Evolutionary conservation across 2,888 invertebrate species (phyloP), one percentile per base, ranked within the genome.

Genomic region (Drosophila fungiperda): DNA sequence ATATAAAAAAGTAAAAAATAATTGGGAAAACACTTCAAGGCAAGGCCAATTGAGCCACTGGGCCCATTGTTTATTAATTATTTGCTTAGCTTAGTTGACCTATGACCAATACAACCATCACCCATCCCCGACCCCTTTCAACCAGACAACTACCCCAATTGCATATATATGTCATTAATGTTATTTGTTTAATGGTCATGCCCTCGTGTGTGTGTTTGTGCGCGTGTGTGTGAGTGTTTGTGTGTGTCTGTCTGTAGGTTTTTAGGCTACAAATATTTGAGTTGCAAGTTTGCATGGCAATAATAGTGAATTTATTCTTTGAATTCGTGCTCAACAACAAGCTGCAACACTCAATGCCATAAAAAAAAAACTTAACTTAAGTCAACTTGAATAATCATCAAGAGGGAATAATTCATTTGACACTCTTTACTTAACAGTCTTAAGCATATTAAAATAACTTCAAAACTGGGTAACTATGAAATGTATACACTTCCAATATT

Each of bases 31-130:
- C 73, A 78, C 59, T 87, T 80, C 67, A 45, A 81, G 70, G 77
- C 84, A 89, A 89, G 87, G 87, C 66, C 84, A 73, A 68, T 62
- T 70, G 58, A 42, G 58, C 60, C 72, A 71, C 55, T 53, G 53
- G 40, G 29, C 59, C 58, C 40, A 72, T 80, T 81, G 79, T 81
- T 83, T 81, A 85, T 83, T 81, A 87, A 85, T 89, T 85, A 87
- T 86, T 89, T 83, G 85, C 71, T 69, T 87, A 73, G 64, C 68
- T 45, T 15, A 20, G 62, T 62, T 76, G 45, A 61, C 58, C 64
- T 54, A 66, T 66, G 64, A 49, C 20, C 32, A 32, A 36, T 11
- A 42, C 11, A 50, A 20, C 7, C 36, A 26, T 38, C 52, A 35
- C 68, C 49, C 38, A 48, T 9, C 42, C 33, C 15, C 26, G 33